Evolutionary conservation across 2,888 invertebrate species (phyloP), one percentile per base, ranked within the genome.

Genomic region (Conus canariensis): DNA sequence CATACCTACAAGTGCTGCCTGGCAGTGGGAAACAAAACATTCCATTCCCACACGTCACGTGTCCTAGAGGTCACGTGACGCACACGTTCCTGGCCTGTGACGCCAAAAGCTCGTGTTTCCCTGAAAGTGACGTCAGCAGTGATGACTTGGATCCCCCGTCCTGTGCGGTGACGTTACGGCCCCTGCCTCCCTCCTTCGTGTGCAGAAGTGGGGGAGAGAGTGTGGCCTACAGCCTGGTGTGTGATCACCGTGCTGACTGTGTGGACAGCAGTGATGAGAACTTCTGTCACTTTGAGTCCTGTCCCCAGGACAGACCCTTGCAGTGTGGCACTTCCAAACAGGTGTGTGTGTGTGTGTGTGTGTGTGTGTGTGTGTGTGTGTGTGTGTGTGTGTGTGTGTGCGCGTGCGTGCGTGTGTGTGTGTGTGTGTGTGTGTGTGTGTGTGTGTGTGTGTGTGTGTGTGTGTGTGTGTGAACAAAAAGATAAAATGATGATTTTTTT

Each of bases 61-160:
- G 86, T 45, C 86, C 86, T 8, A 14, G 16, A 45, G 86, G 86
- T 19, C 86, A 86, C 45, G 64, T 67, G 30, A 86, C 67, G n/a
- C 86, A 86, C 86, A 64, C 67, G 60, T 86, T 30, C 19, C 30
- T 86, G 19, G 67, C 67, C 30, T 64, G 64, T 64, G 86, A 86
- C 45, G 22, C 86, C n/a, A 64, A 86, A 19, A 86, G 86, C 60
- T 30, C 86, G 64, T 86, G 86, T 45, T 86, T 67, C 64, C 25
- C 60, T 6, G 22, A 16, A 4, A 86, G 60, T 16, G 64, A 86
- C 86, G 67, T 64, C 86, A 86, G 86, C 19, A 67, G 86, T 64
- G 67, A 64, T 12, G 86, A 45, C 30, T 14, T 60, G 16, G 64
- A 45, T 0, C 30, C 25, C 10, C 19, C 86, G n/a, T 86, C 45